A percentile compares a stretch with the other conserved stretches of the same genome.
Conservation (phyloP, 2,113 vertebrate species). For the Capreolus pygargus region DNA sequence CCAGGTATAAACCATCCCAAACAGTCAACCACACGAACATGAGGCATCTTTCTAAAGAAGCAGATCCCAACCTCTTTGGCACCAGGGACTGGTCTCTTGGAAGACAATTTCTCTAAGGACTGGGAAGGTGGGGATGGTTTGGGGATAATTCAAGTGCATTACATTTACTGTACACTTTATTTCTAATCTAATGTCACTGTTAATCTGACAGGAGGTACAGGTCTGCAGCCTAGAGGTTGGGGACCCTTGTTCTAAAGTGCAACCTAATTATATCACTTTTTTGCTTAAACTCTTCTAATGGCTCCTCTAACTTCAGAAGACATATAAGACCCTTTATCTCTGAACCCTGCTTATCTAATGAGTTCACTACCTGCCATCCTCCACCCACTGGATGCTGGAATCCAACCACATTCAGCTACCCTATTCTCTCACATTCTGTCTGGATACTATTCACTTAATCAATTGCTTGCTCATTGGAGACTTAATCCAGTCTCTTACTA, state of each 20-base stretch:
- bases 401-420: background rate
- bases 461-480: background rate
- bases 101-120: background rate
- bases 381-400: background rate
- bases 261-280: background rate
- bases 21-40: background rate
- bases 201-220: background rate
- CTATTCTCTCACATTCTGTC: background rate
- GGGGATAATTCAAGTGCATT: background rate
- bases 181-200: background rate
- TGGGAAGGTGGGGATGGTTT: background rate
- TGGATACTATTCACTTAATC: background rate
- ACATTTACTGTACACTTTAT: background rate
- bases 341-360: background rate
- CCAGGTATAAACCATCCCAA: background rate
- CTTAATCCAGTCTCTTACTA: background rate
- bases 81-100: background rate
- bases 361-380: background rate
- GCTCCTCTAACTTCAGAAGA: background rate
- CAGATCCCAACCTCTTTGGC: background rate
- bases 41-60: background rate
- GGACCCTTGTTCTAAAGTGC: background rate
- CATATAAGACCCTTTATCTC: background rate
- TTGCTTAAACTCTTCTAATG: background rate
- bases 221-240: background rate